Conservation (phyloP, 1,140 invertebrate genomes). For the Asobara japonica region DNA sequence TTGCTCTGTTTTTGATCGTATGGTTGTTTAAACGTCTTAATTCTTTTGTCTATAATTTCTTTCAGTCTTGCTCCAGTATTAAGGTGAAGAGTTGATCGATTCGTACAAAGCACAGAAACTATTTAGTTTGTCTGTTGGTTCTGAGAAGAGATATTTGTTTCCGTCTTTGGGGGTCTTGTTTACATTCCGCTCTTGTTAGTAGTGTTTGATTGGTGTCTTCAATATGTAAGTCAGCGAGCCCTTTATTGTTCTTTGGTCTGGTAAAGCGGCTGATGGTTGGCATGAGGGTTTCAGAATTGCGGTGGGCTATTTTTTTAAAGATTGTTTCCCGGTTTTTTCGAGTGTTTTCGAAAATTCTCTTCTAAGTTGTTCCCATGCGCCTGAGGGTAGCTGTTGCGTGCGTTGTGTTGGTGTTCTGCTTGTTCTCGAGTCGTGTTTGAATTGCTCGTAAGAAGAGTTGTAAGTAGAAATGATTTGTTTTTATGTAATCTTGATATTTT, state of each 20-base stretch:
- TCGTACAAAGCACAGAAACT: conserved; percentile 10
- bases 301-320: conserved; percentile 27
- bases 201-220: background rate
- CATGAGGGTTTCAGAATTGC: conserved; percentile 27
- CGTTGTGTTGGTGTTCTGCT: background rate
- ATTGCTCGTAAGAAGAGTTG: background rate
- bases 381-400: background rate
- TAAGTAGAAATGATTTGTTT: conserved; percentile 20
- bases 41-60: conserved; percentile 7
- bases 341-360: conserved; percentile 24
- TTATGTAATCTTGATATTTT: conserved; percentile 27
- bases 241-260: background rate
- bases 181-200: background rate
- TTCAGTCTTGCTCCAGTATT: conserved; percentile 3
- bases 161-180: background rate
- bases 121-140: conserved; percentile 18
- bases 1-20: background rate
- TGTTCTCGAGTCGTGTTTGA: background rate
- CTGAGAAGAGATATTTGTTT: conserved; percentile 23
- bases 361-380: background rate
- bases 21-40: background rate
- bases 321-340: conserved; percentile 6
- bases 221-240: background rate
- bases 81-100: conserved; percentile 21
- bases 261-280: conserved; percentile 35